Percentiles rank a stretch among this genome's conserved stretches.
phyloP scores from a whole-genome alignment of 2,797 vertebrate genomes.

The Sebastes miniatus region DNA sequence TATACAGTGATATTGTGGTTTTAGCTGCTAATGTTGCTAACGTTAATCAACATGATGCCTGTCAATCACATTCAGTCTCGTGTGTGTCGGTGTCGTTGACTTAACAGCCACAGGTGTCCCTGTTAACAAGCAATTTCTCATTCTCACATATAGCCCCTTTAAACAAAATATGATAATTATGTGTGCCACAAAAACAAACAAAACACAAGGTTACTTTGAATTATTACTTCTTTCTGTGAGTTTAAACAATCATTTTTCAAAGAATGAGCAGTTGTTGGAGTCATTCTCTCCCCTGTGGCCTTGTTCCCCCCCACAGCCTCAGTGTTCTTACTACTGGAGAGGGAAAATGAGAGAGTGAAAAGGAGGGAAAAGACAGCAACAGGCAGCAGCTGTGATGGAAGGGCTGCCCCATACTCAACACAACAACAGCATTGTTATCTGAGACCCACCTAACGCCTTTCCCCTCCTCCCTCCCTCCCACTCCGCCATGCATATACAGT shows the following conservation, averaged over 20 bases:
- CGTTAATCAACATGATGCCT: background rate
- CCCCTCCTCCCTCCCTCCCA: background rate
- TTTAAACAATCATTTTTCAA: background rate
- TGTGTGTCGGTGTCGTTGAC: too few relatives aligned
- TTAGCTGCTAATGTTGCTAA: background rate
- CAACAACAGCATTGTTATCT: constrained; percentile 64
- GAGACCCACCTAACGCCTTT: constrained; percentile 38
- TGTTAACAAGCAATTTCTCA: too few relatives aligned
- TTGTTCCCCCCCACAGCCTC: background rate
- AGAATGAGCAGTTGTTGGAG: background rate
- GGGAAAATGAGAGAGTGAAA: constrained; percentile 1
- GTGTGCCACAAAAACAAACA: background rate
- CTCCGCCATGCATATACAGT: constrained; percentile 9
- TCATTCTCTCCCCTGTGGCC: background rate
- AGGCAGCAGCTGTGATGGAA: constrained; percentile 63
- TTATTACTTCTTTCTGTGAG: background rate
- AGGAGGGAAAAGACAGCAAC: constrained; percentile 32
- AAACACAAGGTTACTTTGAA: background rate
- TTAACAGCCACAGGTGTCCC: too few relatives aligned
- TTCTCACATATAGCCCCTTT: background rate
- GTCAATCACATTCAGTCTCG: too few relatives aligned
- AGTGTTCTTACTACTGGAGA: background rate
- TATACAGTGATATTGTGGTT: too few relatives aligned
- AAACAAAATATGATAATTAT: background rate
- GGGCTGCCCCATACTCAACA: constrained; percentile 34